Base-by-base conservation (phyloP, 2,888 invertebrate species). In the Rhagium mordax region DNA sequence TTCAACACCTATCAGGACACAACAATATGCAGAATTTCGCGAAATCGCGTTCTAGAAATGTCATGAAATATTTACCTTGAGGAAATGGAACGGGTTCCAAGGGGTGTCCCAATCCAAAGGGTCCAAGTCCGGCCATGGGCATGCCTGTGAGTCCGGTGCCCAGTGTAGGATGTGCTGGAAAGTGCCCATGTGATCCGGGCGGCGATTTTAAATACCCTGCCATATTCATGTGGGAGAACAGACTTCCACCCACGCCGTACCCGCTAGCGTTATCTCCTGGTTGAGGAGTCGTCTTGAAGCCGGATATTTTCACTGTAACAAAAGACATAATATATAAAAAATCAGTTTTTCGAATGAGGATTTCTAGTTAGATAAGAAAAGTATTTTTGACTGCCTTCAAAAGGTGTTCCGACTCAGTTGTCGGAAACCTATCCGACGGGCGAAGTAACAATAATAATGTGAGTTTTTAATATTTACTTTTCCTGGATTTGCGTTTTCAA, bases 121-220 rank as follows among this genome's bases (percentile, higher is more conserved):
- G 84, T 3, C 83, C 81, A 29, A 87, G 72, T 6, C 81, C 81
- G 4, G 86, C 82, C 85, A 86, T 85, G 5, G 85, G 82, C 81
- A 85, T 84, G 53, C 84, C 81, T 15, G 82, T 77, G 10, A 85
- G 65, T 13, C 84, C 83, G 57, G 83, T 75, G 62, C 83, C 74
- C 21, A 86, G 79, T 15, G 83, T 81, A 21, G 84, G 84, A 81
- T 86, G 86, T 16, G 84, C 65, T 13, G 81, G 71, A 66, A 79
- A 81, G 53, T 81, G 83, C 27, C 83, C 81, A 71, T 86, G 87
- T 21, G 86, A 84, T 60, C 81, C 85, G 75, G 79, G 71, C 64
- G n/a, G n/a, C n/a, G n/a, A n/a, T n/a, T n/a, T n/a, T n/a, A 86
- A 81, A 77, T 85, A 86, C 60, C 84, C 85, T 69, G 87, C 85